Evolutionary conservation across 2,888 invertebrate genomes (phyloP), one percentile per base, ranked within the genome.

Genomic region (Eristalis pertinax): DNA sequence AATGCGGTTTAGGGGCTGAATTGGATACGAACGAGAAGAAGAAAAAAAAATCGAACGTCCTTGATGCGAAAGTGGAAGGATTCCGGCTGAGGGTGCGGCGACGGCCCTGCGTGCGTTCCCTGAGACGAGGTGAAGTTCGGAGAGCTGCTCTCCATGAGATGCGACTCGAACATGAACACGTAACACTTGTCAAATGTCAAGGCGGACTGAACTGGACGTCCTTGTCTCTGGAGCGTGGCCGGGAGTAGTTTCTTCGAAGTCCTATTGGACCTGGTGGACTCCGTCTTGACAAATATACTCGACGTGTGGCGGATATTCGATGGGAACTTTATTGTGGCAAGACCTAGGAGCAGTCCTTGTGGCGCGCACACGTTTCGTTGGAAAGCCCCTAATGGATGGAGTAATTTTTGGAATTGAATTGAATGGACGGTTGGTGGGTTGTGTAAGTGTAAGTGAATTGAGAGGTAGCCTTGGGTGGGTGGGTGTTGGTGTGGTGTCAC

Each of bases 1-100:
- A 81, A 81, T 85, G 76, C 67, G 67, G 50, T 72, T 73, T 35
- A 58, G 41, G 15, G 56, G 19, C 56, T 22, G 11, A 4, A 64
- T 58, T 19, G 7, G 29, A 50, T 50, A 50, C 50, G 8, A 62
- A 67, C n/a, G 62, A 43, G 50, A 69, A n/a, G n/a, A n/a, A n/a
- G n/a, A n/a, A n/a, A n/a, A n/a, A n/a, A n/a, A 69, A 75, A 82
- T 70, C 69, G 62, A 79, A 79, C 65, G 56, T 79, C 79, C 79
- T 79, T 79, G 60, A 58, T 64, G 29, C 26, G 50, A 0, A 24
- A 58, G 76, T 22, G 62, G n/a, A 32, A 60, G 32, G 67, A 68
- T 68, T 60, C 15, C 41, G n/a, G 29, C 26, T 7, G 24, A 41
- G 43, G 7, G n/a, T 7, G 11, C 22, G 38, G 26, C 19, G 64